Percentiles rank a stretch among this genome's conserved stretches.
Evolutionary conservation across 2,113 vertebrate genomes (phyloP).

Genomic region (Nothocercus julius): DNA sequence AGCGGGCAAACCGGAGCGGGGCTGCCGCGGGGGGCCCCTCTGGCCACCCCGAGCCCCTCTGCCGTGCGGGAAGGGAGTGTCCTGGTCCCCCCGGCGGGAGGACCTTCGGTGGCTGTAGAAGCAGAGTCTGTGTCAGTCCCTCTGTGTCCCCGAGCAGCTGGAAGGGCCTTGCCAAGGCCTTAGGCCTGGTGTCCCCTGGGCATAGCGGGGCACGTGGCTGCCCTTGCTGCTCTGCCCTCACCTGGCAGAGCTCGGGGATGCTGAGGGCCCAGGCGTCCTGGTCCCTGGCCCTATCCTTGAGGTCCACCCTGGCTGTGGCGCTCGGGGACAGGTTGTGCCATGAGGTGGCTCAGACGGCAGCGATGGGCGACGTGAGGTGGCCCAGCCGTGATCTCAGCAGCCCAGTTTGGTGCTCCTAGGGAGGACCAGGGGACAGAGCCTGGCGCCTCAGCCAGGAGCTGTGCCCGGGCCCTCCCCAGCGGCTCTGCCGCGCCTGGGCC

Average conservation of each 20-base stretch:
- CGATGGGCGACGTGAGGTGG: rapidly evolving
- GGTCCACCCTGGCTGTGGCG: rapidly evolving
- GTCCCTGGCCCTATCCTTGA: rapidly evolving
- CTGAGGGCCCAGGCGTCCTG: rapidly evolving
- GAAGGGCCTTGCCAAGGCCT: background rate
- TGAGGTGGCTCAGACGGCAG: rapidly evolving
- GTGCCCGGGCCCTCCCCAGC: rapidly evolving
- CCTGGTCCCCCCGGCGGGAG: no score
- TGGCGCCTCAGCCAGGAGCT: rapidly evolving
- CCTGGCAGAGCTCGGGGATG: rapidly evolving
- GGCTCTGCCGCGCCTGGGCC: rapidly evolving
- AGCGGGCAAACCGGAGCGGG: no score
- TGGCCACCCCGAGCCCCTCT: no score
- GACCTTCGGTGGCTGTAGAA: no score
- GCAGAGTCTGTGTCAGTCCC: no score
- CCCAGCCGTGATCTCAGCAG: background rate
- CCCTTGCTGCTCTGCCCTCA: background rate
- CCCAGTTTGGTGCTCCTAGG: rapidly evolving
- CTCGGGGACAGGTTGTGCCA: no score
- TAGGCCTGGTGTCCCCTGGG: rapidly evolving
- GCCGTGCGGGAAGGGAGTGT: no score
- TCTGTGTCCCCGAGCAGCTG: rapidly evolving
- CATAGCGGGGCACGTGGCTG: background rate
- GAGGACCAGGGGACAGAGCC: background rate
- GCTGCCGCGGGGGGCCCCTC: no score